Evolutionary conservation across 2,888 invertebrate genomes (phyloP), one percentile per base, ranked within the genome.

Genomic region (Drosophila limbata): DNA sequence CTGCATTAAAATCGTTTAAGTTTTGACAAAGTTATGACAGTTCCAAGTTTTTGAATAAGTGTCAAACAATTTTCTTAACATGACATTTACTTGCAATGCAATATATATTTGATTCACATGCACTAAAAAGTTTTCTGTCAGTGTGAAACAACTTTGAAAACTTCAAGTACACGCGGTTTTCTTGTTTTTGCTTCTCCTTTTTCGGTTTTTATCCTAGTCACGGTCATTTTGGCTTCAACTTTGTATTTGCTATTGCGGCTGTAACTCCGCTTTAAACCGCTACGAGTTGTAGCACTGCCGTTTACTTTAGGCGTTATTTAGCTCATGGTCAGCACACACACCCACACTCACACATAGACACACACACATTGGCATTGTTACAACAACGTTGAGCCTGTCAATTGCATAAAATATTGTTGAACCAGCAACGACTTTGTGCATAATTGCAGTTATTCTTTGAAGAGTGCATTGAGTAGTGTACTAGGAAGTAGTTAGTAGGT

Each of bases 191-290:
- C 31, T 42, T 44, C 44, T 15, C 28, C 28, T 4, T 55, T 33
- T 37, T 45, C 4, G 47, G 45, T 47, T 37, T 47, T 57, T 33
- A 51, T 40, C 53, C 67, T 68, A 56, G 53, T 66, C 66, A 84
- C 72, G 90, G 90, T 88, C 73, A 83, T 82, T 83, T 89, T 76
- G 76, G 86, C 86, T 73, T 73, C 61, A 77, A 88, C 69, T 79
- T 88, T 79, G 50, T 79, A 84, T 85, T 79, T 79, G 75, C 79
- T 52, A 40, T 51, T 61, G 68, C 44, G 63, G 63, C 50, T 67
- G 47, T 61, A 19, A 28, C 19, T 21, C 1, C 33, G 21, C 53
- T 47, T 6, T 3, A n/a, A n/a, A 4, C 40, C 10, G 10, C 47
- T 13, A 37, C 21, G 9, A 8, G 10, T 35, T 13, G 2, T 19